These are phyloP conservation scores for Brachypalpus laphriformis DNA, from an alignment of 2,888 invertebrate species.

Conservation along the genomic window DNA sequence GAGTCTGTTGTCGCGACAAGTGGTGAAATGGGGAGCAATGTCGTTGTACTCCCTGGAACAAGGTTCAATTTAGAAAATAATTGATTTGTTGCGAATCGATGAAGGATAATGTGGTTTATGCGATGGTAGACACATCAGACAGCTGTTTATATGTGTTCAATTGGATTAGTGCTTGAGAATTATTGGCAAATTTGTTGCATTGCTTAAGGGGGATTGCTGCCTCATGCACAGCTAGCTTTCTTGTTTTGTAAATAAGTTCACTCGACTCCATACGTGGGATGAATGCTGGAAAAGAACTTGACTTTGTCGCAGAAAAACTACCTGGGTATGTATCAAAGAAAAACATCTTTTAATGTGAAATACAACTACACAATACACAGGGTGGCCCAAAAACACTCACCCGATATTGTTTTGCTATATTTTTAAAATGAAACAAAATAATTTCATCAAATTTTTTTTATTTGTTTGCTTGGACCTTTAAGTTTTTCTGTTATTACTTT, in stretches of 20 bases:
- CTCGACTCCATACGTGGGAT: not conserved
- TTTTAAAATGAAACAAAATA: too few relatives aligned
- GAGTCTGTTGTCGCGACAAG: conserved; percentile 49
- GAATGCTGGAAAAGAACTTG: too few relatives aligned
- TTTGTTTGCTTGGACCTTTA: too few relatives aligned
- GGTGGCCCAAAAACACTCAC: too few relatives aligned
- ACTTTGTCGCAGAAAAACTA: too few relatives aligned
- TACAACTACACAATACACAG: too few relatives aligned
- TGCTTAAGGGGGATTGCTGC: not conserved
- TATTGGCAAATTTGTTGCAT: conserved; percentile 1
- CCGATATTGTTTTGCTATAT: too few relatives aligned
- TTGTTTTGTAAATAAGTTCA: not conserved
- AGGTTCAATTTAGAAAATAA: conserved; percentile 70
- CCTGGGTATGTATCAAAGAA: too few relatives aligned
- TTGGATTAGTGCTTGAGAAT: not conserved
- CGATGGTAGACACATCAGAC: conserved; percentile 45
- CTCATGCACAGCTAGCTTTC: not conserved
- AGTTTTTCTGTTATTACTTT: too few relatives aligned
- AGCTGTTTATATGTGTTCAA: conserved; percentile 31
- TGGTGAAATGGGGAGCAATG: not conserved
- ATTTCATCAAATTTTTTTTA: too few relatives aligned
- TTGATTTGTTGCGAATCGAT: conserved; percentile 73
- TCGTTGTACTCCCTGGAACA: conserved; percentile 48
- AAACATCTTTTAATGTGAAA: too few relatives aligned
- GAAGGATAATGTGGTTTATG: conserved; percentile 68